Evolutionary conservation across 2,113 vertebrate genomes (phyloP), one percentile per base, ranked within the genome.

Genomic region (Sakesphorus luctuosus): DNA sequence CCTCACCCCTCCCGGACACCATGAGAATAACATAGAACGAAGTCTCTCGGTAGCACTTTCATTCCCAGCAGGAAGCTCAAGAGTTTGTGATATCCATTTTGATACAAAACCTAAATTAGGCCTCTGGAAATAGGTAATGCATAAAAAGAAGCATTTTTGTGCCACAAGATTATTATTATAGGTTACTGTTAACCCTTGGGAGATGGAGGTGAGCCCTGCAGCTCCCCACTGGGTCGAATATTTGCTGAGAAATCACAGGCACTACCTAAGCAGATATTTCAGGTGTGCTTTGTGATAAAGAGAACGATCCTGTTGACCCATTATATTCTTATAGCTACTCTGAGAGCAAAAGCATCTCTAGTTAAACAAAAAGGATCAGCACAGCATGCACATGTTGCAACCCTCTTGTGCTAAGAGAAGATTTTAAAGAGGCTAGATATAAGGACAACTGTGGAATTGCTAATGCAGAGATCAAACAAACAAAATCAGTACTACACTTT

Each of bases 61-160:
- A 95, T 94, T 97, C 98, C 90, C 98, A 98, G 98, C 96, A 26
- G 98, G 98, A 97, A 96, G 93, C 97, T 82, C 89, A 20, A 94
- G 95, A 77, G 79, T 97, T 98, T 98, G 98, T 94, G 97, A 98
- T 96, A 98, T 97, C 97, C 97, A 98, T 98, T 98, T 98, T 98
- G 98, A 98, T 98, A 98, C 97, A 97, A 96, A 97, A 97, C 97
- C 97, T 95, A 98, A 98, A 98, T 98, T 97, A 98, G 98, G 97
- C 95, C 96, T 97, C 97, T 98, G 95, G 96, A 98, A 98, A 98
- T 97, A 98, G 98, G 97, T 97, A 98, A 98, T 98, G 97, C 98
- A 98, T 98, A 98, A 98, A 98, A 97, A 98, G 96, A 97, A 98
- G 97, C 97, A 83, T 96, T 98, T 97, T 87, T 96, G 97, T 97